Base-by-base conservation (phyloP, 2,113 vertebrate genomes). In the Formicarius rufipectus region DNA sequence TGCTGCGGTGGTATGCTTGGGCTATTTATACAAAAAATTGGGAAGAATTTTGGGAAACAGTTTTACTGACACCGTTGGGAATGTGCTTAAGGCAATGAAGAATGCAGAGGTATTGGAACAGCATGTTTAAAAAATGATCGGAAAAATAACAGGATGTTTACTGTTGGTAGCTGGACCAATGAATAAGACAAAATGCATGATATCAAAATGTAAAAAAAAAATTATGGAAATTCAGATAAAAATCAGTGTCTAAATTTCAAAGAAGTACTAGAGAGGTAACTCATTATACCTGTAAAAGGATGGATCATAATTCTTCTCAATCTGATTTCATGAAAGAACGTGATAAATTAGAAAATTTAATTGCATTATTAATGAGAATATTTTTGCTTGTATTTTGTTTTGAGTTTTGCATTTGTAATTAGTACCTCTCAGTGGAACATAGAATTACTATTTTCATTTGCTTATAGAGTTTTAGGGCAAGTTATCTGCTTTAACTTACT, bases 71-170 rank as follows among this genome's bases (percentile, higher is more conserved):
- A 98, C 98, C 11, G 97, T 99, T 93, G 96, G 97, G 76, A 99
- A 98, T 98, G 98, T 99, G 87, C 98, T 99, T 96, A 99, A 99
- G 98, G 98, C 99, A 91, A 97, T 99, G 98, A 99, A 99, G 98
- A 99, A 98, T 96, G 99, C 99, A 35, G 99, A 99, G 98, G 99
- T 99, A 97, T 97, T 97, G 94, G 85, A 93, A 83, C 74, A 75
- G 75, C 74, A 95, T 96, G 66, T 97, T 97, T 79, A 94, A 94
- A 92, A 86, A 93, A 89, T 95, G 64, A 90, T 80, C 82, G 77
- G 84, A 87, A 94, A 87, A 68, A 49, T 84, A 66, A 47, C 73
- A 76, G 80, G 56, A 33, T 84, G 63, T 86, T 93, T 93, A 40
- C 39, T 86, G 27, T 90, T 74, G 35, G 39, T 93, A 80, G 47